These are phyloP conservation scores for Urocolius indicus DNA, from an alignment of 2,113 vertebrate genomes.

Conservation along the genomic window DNA sequence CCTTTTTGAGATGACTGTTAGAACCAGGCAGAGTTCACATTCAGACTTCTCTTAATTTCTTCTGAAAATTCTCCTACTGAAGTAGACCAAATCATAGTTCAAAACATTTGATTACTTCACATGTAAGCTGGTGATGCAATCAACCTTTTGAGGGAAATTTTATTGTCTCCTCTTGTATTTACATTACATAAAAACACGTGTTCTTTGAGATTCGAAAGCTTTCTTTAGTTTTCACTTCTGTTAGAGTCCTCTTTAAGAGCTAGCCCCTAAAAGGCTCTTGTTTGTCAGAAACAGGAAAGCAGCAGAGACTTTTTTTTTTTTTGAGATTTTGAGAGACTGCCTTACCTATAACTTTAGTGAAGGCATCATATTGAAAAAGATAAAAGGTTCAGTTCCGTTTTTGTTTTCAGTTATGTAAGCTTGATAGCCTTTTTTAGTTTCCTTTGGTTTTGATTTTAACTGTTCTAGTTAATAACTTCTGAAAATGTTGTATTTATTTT, in stretches of 20 bases:
- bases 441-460: not conserved
- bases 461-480: not conserved
- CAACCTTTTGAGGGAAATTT: not conserved
- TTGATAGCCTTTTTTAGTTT: not conserved
- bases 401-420: not conserved
- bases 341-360: not conserved
- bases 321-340: not conserved
- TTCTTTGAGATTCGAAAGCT: not conserved
- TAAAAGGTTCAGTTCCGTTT: not conserved
- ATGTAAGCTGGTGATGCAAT: not conserved
- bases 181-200: not conserved
- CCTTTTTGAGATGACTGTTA: not conserved
- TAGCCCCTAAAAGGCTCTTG: not conserved
- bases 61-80: not conserved
- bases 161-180: not conserved
- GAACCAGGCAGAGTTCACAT: not conserved
- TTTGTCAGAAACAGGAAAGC: slow-evolving; percentile 12
- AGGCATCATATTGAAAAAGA: not conserved
- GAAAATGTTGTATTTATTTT: not conserved
- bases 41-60: not conserved
- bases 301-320: not conserved
- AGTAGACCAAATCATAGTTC: not conserved
- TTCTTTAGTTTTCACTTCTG: not conserved
- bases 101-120: not conserved
- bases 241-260: not conserved